These are phyloP conservation scores for Bellardia pandia DNA, from an alignment of 2,888 invertebrate genomes.

Conservation along the genomic window DNA sequence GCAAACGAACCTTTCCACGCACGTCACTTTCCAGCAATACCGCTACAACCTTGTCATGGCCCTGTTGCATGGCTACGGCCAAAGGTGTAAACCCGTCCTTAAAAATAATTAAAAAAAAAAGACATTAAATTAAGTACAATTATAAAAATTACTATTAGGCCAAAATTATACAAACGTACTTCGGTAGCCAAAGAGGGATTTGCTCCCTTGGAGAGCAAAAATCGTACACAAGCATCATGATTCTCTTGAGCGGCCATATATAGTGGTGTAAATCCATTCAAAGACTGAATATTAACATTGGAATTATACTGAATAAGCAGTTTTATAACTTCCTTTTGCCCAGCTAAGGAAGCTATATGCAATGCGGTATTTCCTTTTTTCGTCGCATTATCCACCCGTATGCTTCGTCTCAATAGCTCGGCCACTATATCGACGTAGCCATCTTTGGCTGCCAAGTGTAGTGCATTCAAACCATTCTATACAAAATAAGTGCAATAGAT, in stretches of 20 bases:
- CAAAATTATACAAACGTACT: conserved; percentile 84
- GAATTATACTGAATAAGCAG: conserved; percentile 96
- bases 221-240: conserved; percentile 96
- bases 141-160: neutral
- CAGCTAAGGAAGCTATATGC: conserved; percentile 98
- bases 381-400: conserved; percentile 97
- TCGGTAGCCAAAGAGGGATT: conserved; percentile 98
- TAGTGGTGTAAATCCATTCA: conserved; percentile 98
- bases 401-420: conserved; percentile 95
- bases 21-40: conserved; percentile 98
- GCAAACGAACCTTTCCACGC: conserved; percentile 96
- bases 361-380: conserved; percentile 98
- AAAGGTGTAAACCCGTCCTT: conserved; percentile 99
- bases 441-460: conserved; percentile 98
- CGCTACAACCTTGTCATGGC: conserved; percentile 98
- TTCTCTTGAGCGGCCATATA: conserved; percentile 99
- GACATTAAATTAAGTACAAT: neutral
- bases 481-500: neutral
- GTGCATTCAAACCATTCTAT: conserved; percentile 98
- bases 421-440: conserved; percentile 97
- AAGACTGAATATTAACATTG: conserved; percentile 97
- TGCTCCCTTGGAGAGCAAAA: conserved; percentile 95
- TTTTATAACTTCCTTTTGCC: conserved; percentile 96
- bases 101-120: conserved; percentile 82
- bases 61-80: conserved; percentile 99